Evolutionary conservation across 2,797 vertebrate species (phyloP).

Genomic region (Microtus obscurus): DNA sequence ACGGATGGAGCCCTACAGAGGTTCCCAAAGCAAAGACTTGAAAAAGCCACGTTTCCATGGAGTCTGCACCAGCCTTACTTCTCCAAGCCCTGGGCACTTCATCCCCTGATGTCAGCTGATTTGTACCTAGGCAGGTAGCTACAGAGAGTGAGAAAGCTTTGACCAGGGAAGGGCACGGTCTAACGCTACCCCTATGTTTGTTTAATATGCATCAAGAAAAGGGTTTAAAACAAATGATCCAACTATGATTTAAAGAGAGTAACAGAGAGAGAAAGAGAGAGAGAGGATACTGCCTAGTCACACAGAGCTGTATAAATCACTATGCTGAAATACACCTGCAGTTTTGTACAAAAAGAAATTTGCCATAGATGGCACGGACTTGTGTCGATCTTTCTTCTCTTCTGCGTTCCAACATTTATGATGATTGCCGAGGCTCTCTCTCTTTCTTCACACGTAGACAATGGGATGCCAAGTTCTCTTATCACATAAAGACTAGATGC

Average conservation of each 20-base stretch:
- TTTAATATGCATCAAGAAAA: neutral
- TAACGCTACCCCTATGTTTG: neutral
- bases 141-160: neutral
- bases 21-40: neutral
- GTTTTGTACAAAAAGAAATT: conserved; percentile 11
- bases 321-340: neutral
- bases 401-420: conserved; percentile 16
- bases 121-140: neutral
- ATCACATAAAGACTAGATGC: neutral
- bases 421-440: neutral
- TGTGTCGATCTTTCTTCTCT: neutral
- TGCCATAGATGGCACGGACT: neutral
- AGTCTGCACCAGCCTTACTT: neutral
- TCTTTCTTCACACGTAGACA: neutral
- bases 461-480: neutral
- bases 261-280: neutral
- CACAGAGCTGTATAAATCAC: neutral
- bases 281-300: neutral
- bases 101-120: neutral
- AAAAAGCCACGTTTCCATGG: neutral
- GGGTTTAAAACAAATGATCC: neutral
- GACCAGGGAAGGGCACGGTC: neutral
- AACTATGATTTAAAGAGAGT: neutral
- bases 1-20: neutral
- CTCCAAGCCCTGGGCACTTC: neutral